Evolutionary conservation across 1,140 invertebrate species (phyloP), one percentile per base, ranked within the genome.

Genomic region (Solenopsis invicta): DNA sequence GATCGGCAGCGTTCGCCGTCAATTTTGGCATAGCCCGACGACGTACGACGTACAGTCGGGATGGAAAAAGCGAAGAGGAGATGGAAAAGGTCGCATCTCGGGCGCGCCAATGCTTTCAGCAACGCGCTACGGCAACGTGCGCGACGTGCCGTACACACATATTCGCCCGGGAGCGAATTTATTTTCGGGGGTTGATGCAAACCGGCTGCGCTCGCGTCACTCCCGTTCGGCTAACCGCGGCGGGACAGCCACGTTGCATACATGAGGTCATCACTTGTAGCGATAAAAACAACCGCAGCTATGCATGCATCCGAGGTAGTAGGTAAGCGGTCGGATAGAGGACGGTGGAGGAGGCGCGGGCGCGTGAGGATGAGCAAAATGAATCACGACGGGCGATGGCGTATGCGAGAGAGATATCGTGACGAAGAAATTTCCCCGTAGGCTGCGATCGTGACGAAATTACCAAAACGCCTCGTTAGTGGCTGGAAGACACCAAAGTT

Each of bases 181-280:
- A 90, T 90, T 90, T 90, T 90, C 29, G 89, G 66, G 62, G 61
- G 67, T 90, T 89, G 89, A 90, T 87, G 89, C 37, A 85, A 90
- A 90, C 85, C 85, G 84, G 88, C 85, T 81, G 77, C 48, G 21
- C 69, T 52, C 69, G 54, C 77, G 72, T 74, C 77, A 74, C 71
- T 82, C 66, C 59, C 59, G 61, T 66, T 61, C 72, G 54, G 66
- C 61, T 52, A 76, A 78, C 80, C 61, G 85, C 56, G 29, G 18
- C 59, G 61, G 52, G 41, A 74, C 45, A 50, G 50, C 37, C n/a
- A n/a, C 18, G 45, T 10, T 61, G 52, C 52, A 41, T 50, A 45
- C 45, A 72, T 80, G 88, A 89, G 88, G 67, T 90, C 88, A 90
- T 87, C 88, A 78, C 21, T 29, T 87, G 13, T n/a, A 9, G n/a